Evolutionary conservation across 2,888 invertebrate species (phyloP), one percentile per base, ranked within the genome.

Genomic region (Plutella xylostella): DNA sequence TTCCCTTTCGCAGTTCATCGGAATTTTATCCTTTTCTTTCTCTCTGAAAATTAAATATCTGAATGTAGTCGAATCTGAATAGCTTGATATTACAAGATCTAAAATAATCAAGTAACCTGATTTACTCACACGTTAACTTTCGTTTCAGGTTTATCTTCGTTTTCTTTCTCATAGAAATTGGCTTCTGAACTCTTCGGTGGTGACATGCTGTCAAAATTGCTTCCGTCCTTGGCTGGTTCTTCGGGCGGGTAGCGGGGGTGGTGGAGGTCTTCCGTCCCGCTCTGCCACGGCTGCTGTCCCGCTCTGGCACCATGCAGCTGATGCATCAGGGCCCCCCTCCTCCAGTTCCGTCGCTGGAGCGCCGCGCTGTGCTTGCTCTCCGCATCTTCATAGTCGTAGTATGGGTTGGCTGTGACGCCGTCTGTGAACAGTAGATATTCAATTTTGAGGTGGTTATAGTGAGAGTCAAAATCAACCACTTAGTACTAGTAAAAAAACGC

Each of bases 281-380:
- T 28, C 28, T 28, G n/a, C 28, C 28, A 9, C 28, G 28, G 9
- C 19, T 35, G 19, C 19, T 17, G 4, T 22, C 25, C 62, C 66
- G 71, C 2, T 72, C 72, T 43, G 70, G n/a, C 70, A 48, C 59
- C 68, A 2, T 72, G 69, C 12, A 54, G 45, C 4, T 79, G 75
- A 9, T 72, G 72, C 33, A 63, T 45, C 31, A 79, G 50, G 3
- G 65, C 61, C 50, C 77, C 78, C 50, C 76, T 76, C 48, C 79
- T 70, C 74, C 74, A 79, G 49, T 69, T 75, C 31, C 76, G 63
- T 49, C 78, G 61, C 30, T 80, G 79, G 3, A 77, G 74, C 41
- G 68, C 53, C 30, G 70, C 51, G 2, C 66, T 58, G 49, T 74
- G 75, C 45, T 72, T 65, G 53, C 72, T 76, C 15, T 77, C 73